Evolutionary conservation across 2,113 vertebrate genomes (phyloP).

Genomic region (Anguilla japonica): DNA sequence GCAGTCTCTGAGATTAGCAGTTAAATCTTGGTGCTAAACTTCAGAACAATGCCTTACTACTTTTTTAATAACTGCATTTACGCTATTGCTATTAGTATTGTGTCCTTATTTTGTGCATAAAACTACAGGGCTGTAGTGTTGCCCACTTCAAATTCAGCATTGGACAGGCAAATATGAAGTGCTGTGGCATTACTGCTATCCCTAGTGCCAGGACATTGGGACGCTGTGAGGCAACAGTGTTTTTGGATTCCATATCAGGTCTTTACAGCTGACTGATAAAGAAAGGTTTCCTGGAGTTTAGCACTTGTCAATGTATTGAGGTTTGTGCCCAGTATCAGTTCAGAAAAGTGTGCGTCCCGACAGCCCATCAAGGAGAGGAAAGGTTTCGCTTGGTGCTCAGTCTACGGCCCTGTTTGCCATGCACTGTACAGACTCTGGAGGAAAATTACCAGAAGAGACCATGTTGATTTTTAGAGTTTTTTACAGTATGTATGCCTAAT

Average conservation of each 20-base stretch:
- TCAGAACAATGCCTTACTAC: slow-evolving; percentile 78
- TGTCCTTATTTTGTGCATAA: slow-evolving; percentile 46
- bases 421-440: slow-evolving; percentile 26
- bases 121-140: slow-evolving; percentile 31
- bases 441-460: not conserved
- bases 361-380: not conserved
- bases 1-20: slow-evolving; percentile 17
- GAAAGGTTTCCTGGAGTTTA: not conserved
- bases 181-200: slow-evolving; percentile 21
- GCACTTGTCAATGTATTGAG: slow-evolving; percentile 11
- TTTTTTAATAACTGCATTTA: slow-evolving; percentile 57
- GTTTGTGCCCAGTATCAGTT: slow-evolving; percentile 12
- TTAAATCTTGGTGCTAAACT: slow-evolving; percentile 74
- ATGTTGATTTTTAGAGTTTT: not conserved
- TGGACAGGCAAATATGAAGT: slow-evolving; percentile 13
- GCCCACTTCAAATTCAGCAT: slow-evolving; percentile 7
- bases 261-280: slow-evolving; percentile 6
- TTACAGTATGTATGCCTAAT: slow-evolving; percentile 22
- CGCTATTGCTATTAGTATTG: slow-evolving; percentile 57
- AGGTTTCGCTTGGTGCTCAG: slow-evolving; percentile 14
- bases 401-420: not conserved
- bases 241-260: slow-evolving; percentile 21
- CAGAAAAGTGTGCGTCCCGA: not conserved
- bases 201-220: slow-evolving; percentile 8
- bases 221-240: slow-evolving; percentile 6